These are phyloP conservation scores for Elysia chlorotica DNA, from an alignment of 1,140 invertebrate genomes.

Conservation along the genomic window DNA sequence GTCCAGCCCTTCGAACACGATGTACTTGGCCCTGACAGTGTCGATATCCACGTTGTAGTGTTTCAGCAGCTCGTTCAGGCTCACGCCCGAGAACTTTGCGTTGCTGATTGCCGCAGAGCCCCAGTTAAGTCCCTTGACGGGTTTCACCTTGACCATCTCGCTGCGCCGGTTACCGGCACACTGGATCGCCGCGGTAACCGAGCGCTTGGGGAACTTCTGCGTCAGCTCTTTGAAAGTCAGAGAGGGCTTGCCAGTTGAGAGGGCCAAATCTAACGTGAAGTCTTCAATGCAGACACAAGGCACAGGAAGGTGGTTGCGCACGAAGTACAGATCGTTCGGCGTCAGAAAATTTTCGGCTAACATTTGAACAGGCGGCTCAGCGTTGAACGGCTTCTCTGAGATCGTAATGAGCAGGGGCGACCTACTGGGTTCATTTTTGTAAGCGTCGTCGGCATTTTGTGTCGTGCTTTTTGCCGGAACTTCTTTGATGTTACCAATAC, in stretches of 20 bases:
- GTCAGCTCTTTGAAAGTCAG: slow-evolving; percentile 76
- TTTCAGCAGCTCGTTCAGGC: slow-evolving; percentile 66
- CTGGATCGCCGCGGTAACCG: slow-evolving; percentile 85
- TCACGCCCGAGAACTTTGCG: slow-evolving; percentile 87
- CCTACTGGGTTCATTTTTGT: slow-evolving; percentile 80
- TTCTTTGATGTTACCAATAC: slow-evolving; percentile 79
- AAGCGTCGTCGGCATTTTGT: slow-evolving; percentile 72
- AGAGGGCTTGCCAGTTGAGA: slow-evolving; percentile 39
- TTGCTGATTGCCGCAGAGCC: slow-evolving; percentile 88
- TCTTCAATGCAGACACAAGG: slow-evolving; percentile 65
- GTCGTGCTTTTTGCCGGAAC: slow-evolving; percentile 67
- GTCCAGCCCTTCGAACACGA: slow-evolving; percentile 81
- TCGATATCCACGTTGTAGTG: slow-evolving; percentile 52
- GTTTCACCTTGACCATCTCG: slow-evolving; percentile 83
- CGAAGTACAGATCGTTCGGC: slow-evolving; percentile 91
- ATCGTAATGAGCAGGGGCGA: slow-evolving; percentile 74
- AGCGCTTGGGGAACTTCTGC: slow-evolving; percentile 74
- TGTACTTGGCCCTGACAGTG: slow-evolving; percentile 72
- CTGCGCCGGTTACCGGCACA: slow-evolving; percentile 94
- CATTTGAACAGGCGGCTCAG: slow-evolving; percentile 83
- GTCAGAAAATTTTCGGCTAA: slow-evolving; percentile 85
- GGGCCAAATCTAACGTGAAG: slow-evolving; percentile 73
- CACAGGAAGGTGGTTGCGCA: slow-evolving; percentile 96
- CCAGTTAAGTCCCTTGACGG: slow-evolving; percentile 90
- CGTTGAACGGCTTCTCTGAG: slow-evolving; percentile 91